Percentiles rank a stretch among this genome's conserved stretches.
phyloP scores from a whole-genome alignment of 2,113 vertebrate genomes.

The Neodontobutis hainanensis region DNA sequence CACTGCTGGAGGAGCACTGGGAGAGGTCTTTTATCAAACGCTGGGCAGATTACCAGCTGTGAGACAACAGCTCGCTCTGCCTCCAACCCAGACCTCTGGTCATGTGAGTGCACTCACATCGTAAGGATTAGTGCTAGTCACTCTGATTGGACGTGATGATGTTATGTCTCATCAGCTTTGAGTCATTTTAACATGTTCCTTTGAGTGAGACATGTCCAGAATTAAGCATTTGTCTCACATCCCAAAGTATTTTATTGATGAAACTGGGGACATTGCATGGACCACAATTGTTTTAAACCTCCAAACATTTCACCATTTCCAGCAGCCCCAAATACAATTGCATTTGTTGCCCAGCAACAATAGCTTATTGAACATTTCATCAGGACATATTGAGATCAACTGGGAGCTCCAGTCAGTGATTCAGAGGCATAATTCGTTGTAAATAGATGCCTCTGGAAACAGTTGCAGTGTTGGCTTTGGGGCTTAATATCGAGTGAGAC shows the following conservation, averaged over 20 bases:
- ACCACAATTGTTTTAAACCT: slow-evolving; percentile 18
- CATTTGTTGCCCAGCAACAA: slow-evolving; percentile 61
- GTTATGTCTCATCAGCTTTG: slow-evolving; percentile 17
- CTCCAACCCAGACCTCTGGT: slow-evolving; percentile 43
- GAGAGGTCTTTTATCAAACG: slow-evolving; percentile 45
- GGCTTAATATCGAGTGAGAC: slow-evolving; percentile 51
- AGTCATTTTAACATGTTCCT: slow-evolving; percentile 17
- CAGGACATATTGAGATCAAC: slow-evolving; percentile 54
- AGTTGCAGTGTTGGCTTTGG: slow-evolving; percentile 26
- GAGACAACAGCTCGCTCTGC: slow-evolving; percentile 39
- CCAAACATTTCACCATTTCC: slow-evolving; percentile 38
- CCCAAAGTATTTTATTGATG: slow-evolving; percentile 32
- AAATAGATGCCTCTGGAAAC: slow-evolving; percentile 57
- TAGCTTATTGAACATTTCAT: slow-evolving; percentile 63
- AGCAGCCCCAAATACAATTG: slow-evolving; percentile 13
- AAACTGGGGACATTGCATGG: slow-evolving; percentile 44
- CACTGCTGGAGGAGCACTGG: slow-evolving; percentile 22
- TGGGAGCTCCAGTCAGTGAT: slow-evolving; percentile 42
- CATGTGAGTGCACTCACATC: slow-evolving; percentile 24
- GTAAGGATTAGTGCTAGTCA: slow-evolving; percentile 35
- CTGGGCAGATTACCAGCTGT: slow-evolving; percentile 55
- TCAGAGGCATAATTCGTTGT: slow-evolving; percentile 54
- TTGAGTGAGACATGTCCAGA: slow-evolving; percentile 19
- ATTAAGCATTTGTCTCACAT: slow-evolving; percentile 37
- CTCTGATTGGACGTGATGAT: slow-evolving; percentile 40